Evolutionary conservation across 2,888 invertebrate genomes (phyloP).

Genomic region (Elgonia sp.): DNA sequence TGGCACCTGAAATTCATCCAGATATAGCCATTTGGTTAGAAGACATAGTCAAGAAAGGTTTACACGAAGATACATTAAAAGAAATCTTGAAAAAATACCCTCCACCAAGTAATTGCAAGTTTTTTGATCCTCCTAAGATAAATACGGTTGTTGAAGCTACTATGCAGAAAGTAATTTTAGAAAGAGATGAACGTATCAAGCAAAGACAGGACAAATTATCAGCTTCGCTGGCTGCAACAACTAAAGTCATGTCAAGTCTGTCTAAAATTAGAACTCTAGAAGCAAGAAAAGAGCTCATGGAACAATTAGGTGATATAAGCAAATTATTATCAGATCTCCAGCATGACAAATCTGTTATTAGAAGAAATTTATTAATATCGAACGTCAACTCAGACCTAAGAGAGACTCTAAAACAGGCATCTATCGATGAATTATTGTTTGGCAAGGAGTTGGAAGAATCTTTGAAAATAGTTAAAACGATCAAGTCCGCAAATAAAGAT

Average conservation of each 20-base stretch:
- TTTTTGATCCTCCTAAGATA: slow-evolving; percentile 33
- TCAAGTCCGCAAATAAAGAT: too few species aligned
- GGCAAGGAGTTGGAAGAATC: too few species aligned
- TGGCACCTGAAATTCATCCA: slow-evolving; percentile 26
- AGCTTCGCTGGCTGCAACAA: slow-evolving; percentile 32
- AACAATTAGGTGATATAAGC: background rate
- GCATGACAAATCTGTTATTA: background rate
- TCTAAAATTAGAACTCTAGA: slow-evolving; percentile 18
- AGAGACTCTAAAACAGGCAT: too few species aligned
- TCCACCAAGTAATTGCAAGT: slow-evolving; percentile 9
- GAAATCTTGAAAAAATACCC: slow-evolving; percentile 20
- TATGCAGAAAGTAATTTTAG: slow-evolving; percentile 25
- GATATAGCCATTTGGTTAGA: slow-evolving; percentile 20
- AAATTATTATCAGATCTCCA: background rate
- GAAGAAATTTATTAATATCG: background rate
- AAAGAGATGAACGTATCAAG: slow-evolving; percentile 55
- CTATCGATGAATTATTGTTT: too few species aligned
- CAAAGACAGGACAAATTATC: slow-evolving; percentile 54
- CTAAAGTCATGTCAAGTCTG: slow-evolving; percentile 1
- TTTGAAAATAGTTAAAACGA: too few species aligned
- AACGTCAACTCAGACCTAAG: too few species aligned
- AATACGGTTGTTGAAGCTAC: slow-evolving; percentile 8
- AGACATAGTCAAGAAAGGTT: slow-evolving; percentile 30
- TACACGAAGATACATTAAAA: slow-evolving; percentile 20
- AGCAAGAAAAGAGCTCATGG: slow-evolving; percentile 31